Evolutionary conservation across 2,888 invertebrate genomes (phyloP), one percentile per base, ranked within the genome.

Genomic region (Pollenia labialis): DNA sequence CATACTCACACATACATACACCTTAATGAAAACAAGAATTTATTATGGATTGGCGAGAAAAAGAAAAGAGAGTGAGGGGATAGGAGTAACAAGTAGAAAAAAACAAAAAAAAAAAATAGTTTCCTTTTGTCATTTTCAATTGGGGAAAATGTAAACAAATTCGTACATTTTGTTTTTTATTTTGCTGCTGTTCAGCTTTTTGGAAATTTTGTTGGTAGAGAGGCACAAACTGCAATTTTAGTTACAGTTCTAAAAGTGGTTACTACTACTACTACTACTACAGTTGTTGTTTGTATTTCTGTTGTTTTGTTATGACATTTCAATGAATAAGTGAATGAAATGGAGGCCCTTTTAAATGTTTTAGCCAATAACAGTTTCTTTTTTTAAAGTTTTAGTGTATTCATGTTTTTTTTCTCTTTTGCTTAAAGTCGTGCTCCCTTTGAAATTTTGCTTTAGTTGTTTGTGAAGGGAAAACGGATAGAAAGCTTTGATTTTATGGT

Each of bases 41-140:
- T 81, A 62, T 72, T 54, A 14, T 16, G 48, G 12, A n/a, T 48
- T 54, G 18, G 6, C 32, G 32, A 6, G 32, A 4, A 32, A 32
- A 32, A 32, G 32, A 32, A 32, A 32, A 32, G 32, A 32, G 32
- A 64, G 46, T 9, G n/a, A 12, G 7, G 14, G 3, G 18, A 50
- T 54, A n/a, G 14, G 11, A 4, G 44, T 16, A 64, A 18, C 40
- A 69, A 68, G 4, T 18, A 32, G 14, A 60, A 32, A 32, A 2
- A 23, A 23, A 75, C 64, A 72, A 32, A 14, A 64, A 66, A 23
- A 66, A 52, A 52, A 60, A 64, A 46, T 18, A n/a, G 40, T 42
- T 87, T 81, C 74, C 84, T 77, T 84, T 87, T 87, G 87, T 87
- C 81, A 84, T 87, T 87, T 84, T 77, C 77, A 84, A 84, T 87